Conservation (phyloP, 1,140 invertebrate species). For the Leptoteleia sp. region DNA sequence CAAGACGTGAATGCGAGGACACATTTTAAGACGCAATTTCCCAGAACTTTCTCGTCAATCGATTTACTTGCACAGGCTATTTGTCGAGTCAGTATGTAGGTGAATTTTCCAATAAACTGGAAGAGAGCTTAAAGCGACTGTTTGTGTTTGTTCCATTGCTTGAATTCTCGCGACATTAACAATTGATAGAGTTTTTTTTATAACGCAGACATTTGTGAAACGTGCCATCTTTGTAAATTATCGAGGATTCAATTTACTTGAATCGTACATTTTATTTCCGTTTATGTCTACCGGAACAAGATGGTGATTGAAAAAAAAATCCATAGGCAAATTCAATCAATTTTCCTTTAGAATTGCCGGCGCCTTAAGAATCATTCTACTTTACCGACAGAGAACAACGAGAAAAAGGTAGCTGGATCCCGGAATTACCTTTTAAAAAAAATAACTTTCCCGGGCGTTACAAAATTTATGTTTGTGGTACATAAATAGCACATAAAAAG, state of each 20-base stretch:
- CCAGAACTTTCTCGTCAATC: constrained; percentile 72
- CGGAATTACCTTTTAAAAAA: too few species aligned
- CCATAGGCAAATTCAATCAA: constrained; percentile 7
- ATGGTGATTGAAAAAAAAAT: background rate
- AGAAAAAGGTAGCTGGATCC: too few species aligned
- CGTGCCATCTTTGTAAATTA: constrained; percentile 1
- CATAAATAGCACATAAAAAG: too few species aligned
- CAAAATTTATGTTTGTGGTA: too few species aligned
- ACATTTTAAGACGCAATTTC: constrained; percentile 75
- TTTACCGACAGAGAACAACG: background rate
- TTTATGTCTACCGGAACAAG: background rate
- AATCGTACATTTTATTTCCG: constrained; percentile 8
- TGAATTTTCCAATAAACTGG: constrained; percentile 74
- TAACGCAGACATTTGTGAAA: constrained; percentile 6
- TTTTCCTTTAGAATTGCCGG: constrained; percentile 10
- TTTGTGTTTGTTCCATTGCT: constrained; percentile 30
- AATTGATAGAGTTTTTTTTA: constrained; percentile 20
- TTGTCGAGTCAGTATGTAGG: constrained; percentile 45
- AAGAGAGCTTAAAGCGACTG: constrained; percentile 58
- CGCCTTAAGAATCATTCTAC: background rate
- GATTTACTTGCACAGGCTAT: constrained; percentile 68
- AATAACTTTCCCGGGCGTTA: too few species aligned
- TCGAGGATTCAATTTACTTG: constrained; percentile 6
- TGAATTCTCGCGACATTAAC: constrained; percentile 42
- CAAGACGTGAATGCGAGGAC: constrained; percentile 46